Conservation (phyloP, 2,113 vertebrate genomes). For the Myotis davidii region DNA sequence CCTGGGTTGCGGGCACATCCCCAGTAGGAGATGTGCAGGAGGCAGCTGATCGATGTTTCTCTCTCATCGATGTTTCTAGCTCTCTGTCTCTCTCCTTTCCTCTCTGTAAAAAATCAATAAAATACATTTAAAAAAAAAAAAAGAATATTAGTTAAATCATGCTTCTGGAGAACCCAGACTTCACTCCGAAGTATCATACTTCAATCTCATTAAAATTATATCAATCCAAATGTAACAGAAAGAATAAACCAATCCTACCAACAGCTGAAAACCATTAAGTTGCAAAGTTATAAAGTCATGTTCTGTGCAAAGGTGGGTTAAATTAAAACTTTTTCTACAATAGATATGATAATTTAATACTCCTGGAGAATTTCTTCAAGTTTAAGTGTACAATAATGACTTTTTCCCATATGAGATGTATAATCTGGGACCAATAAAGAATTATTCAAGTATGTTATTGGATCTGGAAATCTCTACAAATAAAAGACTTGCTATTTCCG, state of each 20-base stretch:
- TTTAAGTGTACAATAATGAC: constrained; percentile 22
- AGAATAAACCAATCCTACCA: neutral
- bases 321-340: constrained; percentile 32
- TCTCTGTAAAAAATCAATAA: too few relatives aligned
- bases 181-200: neutral
- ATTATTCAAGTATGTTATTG: neutral
- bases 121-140: too few relatives aligned
- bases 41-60: too few relatives aligned
- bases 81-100: too few relatives aligned
- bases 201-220: constrained; percentile 31
- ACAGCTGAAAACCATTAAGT: neutral
- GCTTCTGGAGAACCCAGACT: constrained; percentile 7
- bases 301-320: neutral
- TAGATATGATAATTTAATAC: neutral
- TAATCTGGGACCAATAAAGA: constrained; percentile 33
- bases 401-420: neutral
- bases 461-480: constrained; percentile 17
- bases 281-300: constrained; percentile 31
- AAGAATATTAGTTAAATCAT: constrained; percentile 19
- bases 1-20: too few relatives aligned
- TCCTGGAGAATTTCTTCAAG: constrained; percentile 27
- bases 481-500: neutral
- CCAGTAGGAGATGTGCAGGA: too few relatives aligned
- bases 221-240: constrained; percentile 1
- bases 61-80: too few relatives aligned